A percentile compares a stretch with the other conserved stretches of the same genome.
phyloP scores from a whole-genome alignment of 2,888 invertebrate species.

The Allygus modestus region DNA sequence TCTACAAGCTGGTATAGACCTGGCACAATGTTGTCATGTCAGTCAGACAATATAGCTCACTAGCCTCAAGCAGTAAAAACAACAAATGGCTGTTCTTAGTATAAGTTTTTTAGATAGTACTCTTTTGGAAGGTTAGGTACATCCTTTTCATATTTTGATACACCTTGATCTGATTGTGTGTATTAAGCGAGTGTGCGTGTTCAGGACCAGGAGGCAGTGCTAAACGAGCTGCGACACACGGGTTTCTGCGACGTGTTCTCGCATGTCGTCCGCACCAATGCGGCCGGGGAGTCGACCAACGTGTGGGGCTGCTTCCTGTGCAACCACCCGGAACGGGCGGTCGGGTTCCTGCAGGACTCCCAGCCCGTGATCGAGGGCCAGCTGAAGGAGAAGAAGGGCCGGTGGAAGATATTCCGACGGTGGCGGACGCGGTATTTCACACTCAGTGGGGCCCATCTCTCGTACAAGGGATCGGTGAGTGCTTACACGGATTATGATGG shows the following conservation, averaged over 20 bases:
- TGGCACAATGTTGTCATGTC: too few relatives aligned
- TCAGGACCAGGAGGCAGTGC: conserved; percentile 91
- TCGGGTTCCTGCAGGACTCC: conserved; percentile 88
- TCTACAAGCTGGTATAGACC: too few relatives aligned
- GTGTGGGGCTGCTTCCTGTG: conserved; percentile 96
- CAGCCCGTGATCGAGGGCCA: conserved; percentile 94
- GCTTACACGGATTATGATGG: too few relatives aligned
- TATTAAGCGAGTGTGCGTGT: too few relatives aligned
- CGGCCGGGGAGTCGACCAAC: conserved; percentile 76
- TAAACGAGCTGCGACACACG: conserved; percentile 90
- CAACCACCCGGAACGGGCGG: conserved; percentile 93
- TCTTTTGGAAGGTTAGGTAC: too few relatives aligned
- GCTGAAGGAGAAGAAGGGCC: conserved; percentile 93
- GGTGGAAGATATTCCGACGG: conserved; percentile 93
- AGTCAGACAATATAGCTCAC: too few relatives aligned
- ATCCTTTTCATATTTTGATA: too few relatives aligned
- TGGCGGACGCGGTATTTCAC: conserved; percentile 98
- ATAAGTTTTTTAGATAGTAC: too few relatives aligned
- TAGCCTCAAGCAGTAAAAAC: too few relatives aligned
- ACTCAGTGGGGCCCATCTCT: conserved; percentile 93
- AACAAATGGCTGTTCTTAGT: too few relatives aligned
- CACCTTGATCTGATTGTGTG: too few relatives aligned
- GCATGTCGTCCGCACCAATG: conserved; percentile 75
- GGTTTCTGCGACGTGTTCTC: conserved; percentile 96
- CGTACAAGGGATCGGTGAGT: conserved; percentile 89